Conservation (phyloP, 2,113 vertebrate species). For the Connochaetes taurinus region DNA sequence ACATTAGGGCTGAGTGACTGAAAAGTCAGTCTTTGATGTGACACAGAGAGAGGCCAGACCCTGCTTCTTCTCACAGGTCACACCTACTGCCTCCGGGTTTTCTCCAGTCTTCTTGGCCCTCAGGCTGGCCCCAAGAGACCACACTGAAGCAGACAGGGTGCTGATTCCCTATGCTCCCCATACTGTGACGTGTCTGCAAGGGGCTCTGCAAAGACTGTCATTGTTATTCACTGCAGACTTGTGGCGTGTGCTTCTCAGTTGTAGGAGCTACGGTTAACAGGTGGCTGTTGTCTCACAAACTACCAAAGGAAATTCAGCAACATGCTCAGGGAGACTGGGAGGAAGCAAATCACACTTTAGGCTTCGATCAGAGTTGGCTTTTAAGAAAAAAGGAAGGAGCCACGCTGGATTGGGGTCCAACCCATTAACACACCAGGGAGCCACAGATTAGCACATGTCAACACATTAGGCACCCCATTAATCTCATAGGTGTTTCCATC, state of each 20-base stretch:
- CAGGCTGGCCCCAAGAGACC: background rate
- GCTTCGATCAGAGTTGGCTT: background rate
- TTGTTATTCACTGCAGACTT: background rate
- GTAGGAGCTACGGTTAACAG: background rate
- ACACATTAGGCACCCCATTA: background rate
- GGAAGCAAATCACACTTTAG: background rate
- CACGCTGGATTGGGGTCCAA: background rate
- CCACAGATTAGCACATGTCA: background rate
- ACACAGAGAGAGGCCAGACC: slow-evolving; percentile 19
- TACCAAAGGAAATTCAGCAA: background rate
- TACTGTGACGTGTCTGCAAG: background rate
- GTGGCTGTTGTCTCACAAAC: background rate
- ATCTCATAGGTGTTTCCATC: background rate
- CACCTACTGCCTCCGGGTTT: background rate
- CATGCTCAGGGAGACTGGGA: background rate
- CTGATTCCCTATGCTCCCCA: background rate
- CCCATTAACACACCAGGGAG: background rate
- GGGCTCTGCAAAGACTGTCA: background rate
- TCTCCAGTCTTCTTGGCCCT: background rate
- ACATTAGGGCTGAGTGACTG: slow-evolving; percentile 25
- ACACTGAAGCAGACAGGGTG: background rate
- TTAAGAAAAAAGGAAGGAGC: slow-evolving; percentile 9
- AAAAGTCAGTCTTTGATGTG: slow-evolving; percentile 49
- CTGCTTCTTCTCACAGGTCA: background rate
- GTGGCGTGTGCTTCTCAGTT: background rate